Percentiles rank a stretch among this genome's conserved stretches.
Evolutionary conservation across 2,888 invertebrate species (phyloP).

Genomic region (Dinocampus coccinellae): DNA sequence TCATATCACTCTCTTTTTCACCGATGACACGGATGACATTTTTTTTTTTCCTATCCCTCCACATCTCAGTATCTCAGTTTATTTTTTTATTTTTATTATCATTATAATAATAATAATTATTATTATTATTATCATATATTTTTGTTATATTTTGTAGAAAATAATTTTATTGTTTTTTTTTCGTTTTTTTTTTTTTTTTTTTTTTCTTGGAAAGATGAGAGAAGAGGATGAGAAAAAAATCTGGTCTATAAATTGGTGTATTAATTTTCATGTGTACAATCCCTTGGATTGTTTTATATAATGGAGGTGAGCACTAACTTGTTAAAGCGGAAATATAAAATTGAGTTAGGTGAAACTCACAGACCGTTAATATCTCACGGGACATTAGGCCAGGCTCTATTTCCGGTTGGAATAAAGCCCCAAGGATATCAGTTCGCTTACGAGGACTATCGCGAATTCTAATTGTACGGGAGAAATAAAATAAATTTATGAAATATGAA

Average conservation of each 20-base stretch:
- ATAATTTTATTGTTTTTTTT: too few species aligned
- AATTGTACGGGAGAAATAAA: slow-evolving; percentile 15
- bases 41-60: slow-evolving; percentile 29
- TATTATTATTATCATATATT: slow-evolving; percentile 7
- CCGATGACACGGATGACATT: background rate
- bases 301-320: background rate
- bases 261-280: background rate
- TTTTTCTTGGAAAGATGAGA: too few species aligned
- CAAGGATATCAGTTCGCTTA: slow-evolving; percentile 15
- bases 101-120: slow-evolving; percentile 6
- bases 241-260: background rate
- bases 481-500: slow-evolving; percentile 18
- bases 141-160: slow-evolving; percentile 1
- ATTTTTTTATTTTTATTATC: background rate
- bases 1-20: slow-evolving; percentile 22
- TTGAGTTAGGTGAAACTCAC: slow-evolving; percentile 50
- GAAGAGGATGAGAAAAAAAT: background rate
- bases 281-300: background rate
- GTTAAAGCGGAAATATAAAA: slow-evolving; percentile 53
- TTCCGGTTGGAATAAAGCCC: slow-evolving; percentile 35
- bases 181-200: too few species aligned
- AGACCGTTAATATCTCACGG: slow-evolving; percentile 60
- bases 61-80: background rate
- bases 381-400: slow-evolving; percentile 56
- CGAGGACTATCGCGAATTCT: slow-evolving; percentile 15